Base-by-base conservation (phyloP, 2,797 vertebrate species). In the Pseudopleuronectes americanus region DNA sequence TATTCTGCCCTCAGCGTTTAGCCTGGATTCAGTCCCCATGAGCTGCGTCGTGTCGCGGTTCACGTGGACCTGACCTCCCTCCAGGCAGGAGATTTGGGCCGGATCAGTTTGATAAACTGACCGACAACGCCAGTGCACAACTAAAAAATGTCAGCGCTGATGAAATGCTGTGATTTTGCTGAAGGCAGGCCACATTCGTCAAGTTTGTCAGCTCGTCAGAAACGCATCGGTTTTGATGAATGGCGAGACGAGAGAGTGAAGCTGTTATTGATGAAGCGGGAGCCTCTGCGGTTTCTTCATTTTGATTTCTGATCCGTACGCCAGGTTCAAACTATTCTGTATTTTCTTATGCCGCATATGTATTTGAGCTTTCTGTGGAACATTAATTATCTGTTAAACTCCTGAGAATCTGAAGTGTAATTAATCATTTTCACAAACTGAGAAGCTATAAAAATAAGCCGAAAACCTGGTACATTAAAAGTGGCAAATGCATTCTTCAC, bases 11-110 rank as follows among this genome's bases (percentile, higher is more conserved):
- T 54, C 53, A 66, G 41, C 56, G 17, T 41, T 4, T 58, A 43
- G 52, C 52, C 65, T 55, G 28, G 26, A 61, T 71, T 17, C 55
- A 63, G 5, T 62, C 21, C 33, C 45, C 13, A 45, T 64, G 49
- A 77, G 54, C 16, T 56, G 21, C 57, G 52, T 72, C 33, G 63
- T 52, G 48, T 53, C 66, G 22, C 43, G 61, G 54, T 65, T 63
- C 58, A 43, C 14, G 41, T 55, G 41, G 28, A 51, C 53, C 57
- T 75, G 43, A 53, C 62, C 70, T 71, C 68, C 64, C 78, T 64
- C 48, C n/a, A 57, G 58, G 56, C 70, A 38, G 61, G 57, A 84
- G 74, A 84, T 84, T 71, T 75, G 72, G 0, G 12, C 24, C 38
- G 71, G 63, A 80, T 84, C 72, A 80, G 41, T 77, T 56, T 0